Evolutionary conservation across 2,888 invertebrate genomes (phyloP), one percentile per base, ranked within the genome.

Genomic region (Hypselothyrea guttata): DNA sequence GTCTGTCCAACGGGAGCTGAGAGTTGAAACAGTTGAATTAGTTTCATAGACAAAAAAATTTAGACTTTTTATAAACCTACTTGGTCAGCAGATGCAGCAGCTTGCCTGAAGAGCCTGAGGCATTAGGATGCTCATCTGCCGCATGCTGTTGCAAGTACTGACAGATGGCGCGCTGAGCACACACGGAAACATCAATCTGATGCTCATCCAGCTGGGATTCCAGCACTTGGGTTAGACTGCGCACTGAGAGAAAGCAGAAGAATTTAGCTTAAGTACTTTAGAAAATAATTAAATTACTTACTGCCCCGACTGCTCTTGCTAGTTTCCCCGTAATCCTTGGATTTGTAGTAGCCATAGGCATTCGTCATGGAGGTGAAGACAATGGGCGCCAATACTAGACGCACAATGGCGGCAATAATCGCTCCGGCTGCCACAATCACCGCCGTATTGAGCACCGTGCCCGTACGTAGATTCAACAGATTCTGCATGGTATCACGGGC

Each of bases 101-200:
- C 77, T 91, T 91, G 58, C 91, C 90, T 1, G 86, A 78, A 49
- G 86, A 78, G 51, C 90, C 91, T 1, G 88, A 81, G 0, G 88
- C 7, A 15, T 28, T 49, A 0, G 3, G 9, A 13, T 22, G 22
- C 7, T 7, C 40, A 40, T 49, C 40, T 2, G 8, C 81, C 1
- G 90, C 85, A 8, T 91, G 90, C 0, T 86, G 88, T 51, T 91
- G 90, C 9, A 92, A 89, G 49, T 90, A 89, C 66, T 90, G 89
- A 66, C 94, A 94, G 27, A 93, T 90, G 3, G 91, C 90, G 51
- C 92, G 90, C 86, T 94, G 93, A 67, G 92, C 90, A 72, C 94
- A 94, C 0, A 92, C 91, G 0, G 92, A 91, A 1, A 93, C 89
- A 78, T 94, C 93, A 13, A 94, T 91, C 40, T 93, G 91, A 62